Evolutionary conservation across 2,888 invertebrate species (phyloP), one percentile per base, ranked within the genome.

Genomic region (Macroteleia sp.): DNA sequence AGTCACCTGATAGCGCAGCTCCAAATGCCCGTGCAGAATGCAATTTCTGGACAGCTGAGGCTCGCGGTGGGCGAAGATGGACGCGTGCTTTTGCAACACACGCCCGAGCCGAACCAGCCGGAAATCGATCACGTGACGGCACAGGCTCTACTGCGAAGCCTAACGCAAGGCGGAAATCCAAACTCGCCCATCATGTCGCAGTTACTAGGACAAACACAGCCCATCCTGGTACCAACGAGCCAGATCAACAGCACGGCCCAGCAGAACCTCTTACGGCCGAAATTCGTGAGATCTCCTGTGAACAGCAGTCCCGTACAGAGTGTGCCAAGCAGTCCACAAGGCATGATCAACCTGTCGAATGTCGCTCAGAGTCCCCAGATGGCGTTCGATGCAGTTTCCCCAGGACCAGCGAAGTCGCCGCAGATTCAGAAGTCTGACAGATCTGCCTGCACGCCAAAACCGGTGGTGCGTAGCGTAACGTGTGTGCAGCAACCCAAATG

Each of bases 21-120:
- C 5, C 93, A 93, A 17, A 91, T 90, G 83, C 91, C 91, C 46
- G 86, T 90, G 22, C 91, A 90, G 75, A 91, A 89, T 77, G 69
- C 91, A 12, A 87, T 91, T 64, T 87, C 90, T 12, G 94, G 94
- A 1, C 94, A 94, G 61, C 92, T 95, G 67, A 93, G 94, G 71
- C 90, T 95, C 62, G 94, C 95, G 0, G 92, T 95, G 48, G 94
- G 94, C 0, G 95, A 95, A 87, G 95, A 95, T 82, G 95, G 95
- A 6, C 92, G 94, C 19, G 91, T 95, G 42, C 92, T 95, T 39
- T 88, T 95, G 54, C 94, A 95, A 42, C 95, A 95, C 82, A 94
- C 94, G 79, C 93, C 94, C 2, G 91, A 91, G 39, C 86, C 90
- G 1, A 91, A 90, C 85, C 91, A 91, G 42, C 90, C 91, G 0